Evolutionary conservation across 2,797 vertebrate species (phyloP).

Genomic region (Hypotaenidia philippensis): DNA sequence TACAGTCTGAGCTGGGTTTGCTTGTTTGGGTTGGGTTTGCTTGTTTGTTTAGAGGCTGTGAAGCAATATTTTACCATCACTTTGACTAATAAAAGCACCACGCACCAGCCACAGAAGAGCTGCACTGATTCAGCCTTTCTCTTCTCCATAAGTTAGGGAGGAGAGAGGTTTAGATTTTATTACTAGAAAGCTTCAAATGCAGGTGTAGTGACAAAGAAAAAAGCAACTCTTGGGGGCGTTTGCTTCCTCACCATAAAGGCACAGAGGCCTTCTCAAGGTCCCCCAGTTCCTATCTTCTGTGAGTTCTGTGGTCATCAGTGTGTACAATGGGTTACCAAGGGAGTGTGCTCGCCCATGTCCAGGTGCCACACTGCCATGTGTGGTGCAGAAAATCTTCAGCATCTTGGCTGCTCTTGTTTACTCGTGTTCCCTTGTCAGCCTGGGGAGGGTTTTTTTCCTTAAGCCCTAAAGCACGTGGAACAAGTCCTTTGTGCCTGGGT

Average conservation of each 20-base stretch:
- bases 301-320: fast-evolving
- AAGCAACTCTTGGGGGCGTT: not conserved
- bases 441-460: not conserved
- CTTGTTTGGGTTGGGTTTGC: not conserved
- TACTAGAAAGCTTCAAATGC: not conserved
- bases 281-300: not conserved
- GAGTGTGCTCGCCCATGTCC: fast-evolving
- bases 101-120: not conserved
- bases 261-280: not conserved
- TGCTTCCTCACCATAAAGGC: not conserved
- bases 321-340: too few species aligned
- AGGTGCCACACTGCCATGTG: fast-evolving
- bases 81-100: not conserved
- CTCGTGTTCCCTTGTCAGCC: fast-evolving
- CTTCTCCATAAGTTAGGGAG: not conserved
- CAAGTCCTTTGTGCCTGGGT: too few species aligned
- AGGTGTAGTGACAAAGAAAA: not conserved
- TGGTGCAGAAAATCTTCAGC: not conserved
- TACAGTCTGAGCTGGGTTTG: not conserved
- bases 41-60: not conserved
- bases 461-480: not conserved
- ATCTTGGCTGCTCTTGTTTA: not conserved
- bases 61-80: not conserved
- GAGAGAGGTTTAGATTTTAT: not conserved
- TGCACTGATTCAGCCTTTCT: not conserved